A percentile compares a stretch with the other conserved stretches of the same genome.
Evolutionary conservation across 2,888 invertebrate species (phyloP).

Genomic region (Zele albiditarsus): DNA sequence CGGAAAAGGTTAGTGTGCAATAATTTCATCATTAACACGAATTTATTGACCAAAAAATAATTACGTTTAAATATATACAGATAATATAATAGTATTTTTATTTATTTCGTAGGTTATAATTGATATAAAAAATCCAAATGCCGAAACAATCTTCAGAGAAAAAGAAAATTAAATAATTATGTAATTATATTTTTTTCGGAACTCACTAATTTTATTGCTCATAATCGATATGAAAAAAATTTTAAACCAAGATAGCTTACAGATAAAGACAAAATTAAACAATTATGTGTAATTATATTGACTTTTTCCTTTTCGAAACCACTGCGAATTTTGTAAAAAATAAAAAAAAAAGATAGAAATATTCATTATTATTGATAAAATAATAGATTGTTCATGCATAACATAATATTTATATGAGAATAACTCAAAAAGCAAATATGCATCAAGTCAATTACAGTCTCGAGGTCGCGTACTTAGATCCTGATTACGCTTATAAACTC

Average conservation of each 20-base stretch:
- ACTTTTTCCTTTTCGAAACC: background rate
- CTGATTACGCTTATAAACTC: slow-evolving; percentile 50
- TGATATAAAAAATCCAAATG: slow-evolving; percentile 64
- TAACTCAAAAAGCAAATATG: background rate
- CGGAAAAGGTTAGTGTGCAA: slow-evolving; percentile 76
- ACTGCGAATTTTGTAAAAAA: background rate
- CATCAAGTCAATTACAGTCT: background rate
- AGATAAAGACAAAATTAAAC: background rate
- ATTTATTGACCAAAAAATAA: slow-evolving; percentile 17
- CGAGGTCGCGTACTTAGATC: slow-evolving; percentile 41
- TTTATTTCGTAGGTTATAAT: slow-evolving; percentile 61
- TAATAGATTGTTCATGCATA: background rate
- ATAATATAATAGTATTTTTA: slow-evolving; percentile 8
- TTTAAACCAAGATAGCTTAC: background rate
- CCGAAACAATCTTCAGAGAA: slow-evolving; percentile 45
- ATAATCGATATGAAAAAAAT: background rate
- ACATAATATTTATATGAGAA: background rate
- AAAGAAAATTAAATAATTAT: slow-evolving; percentile 33
- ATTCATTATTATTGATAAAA: background rate
- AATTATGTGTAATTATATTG: background rate
- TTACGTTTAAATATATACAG: background rate
- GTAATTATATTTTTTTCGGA: slow-evolving; percentile 11
- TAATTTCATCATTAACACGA: background rate
- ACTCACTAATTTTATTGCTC: slow-evolving; percentile 11
- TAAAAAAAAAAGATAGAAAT: background rate